These are phyloP conservation scores for Ictidomys tridecemlineatus DNA, from an alignment of 2,113 vertebrate species.

Conservation along the genomic window DNA sequence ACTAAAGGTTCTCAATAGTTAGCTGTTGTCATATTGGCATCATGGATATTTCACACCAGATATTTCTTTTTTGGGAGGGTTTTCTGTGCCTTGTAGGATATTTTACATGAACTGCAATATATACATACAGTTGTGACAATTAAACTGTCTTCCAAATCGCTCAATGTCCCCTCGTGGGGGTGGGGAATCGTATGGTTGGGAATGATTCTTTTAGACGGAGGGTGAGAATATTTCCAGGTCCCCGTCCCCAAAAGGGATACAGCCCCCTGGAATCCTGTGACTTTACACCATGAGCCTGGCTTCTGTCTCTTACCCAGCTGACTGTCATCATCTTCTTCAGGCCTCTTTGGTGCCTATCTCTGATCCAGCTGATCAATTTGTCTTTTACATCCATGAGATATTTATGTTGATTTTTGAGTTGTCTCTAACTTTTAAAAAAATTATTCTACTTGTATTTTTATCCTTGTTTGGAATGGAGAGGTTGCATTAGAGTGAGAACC, in stretches of 20 bases:
- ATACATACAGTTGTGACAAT: neutral
- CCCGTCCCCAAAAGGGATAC: neutral
- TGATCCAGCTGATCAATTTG: neutral
- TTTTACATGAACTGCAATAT: neutral
- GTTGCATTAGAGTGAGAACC: neutral
- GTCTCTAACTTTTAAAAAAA: neutral
- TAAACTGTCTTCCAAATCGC: neutral
- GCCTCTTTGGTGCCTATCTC: neutral
- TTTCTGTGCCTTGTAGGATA: neutral
- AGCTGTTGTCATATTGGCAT: neutral
- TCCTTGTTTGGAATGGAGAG: neutral
- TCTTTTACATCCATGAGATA: neutral
- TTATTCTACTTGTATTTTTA: neutral
- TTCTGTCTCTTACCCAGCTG: neutral
- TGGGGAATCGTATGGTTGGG: neutral
- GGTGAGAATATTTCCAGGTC: neutral
- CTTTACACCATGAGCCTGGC: neutral
- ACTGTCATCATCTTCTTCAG: neutral
- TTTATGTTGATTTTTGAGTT: slow-evolving; percentile 48
- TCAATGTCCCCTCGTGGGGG: neutral
- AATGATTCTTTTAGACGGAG: neutral
- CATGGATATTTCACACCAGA: neutral
- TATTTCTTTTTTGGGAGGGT: neutral
- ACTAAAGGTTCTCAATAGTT: neutral
- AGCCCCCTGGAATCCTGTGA: neutral